Evolutionary conservation across 2,797 vertebrate species (phyloP).

Genomic region (Ceryle rudis): DNA sequence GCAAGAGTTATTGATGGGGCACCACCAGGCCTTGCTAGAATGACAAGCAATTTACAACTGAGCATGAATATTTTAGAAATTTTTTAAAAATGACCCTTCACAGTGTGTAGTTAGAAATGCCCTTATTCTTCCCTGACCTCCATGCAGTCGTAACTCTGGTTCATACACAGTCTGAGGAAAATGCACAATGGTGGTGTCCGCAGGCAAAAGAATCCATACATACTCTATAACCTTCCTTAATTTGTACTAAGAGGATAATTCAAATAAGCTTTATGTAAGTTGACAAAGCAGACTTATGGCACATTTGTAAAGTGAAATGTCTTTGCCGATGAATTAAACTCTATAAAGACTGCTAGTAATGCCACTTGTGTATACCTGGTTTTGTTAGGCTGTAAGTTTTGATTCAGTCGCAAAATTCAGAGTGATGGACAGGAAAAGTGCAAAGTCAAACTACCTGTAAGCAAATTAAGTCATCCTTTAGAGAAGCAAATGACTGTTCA

Average conservation of each 20-base stretch:
- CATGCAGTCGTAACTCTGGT: not conserved
- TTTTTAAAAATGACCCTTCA: not conserved
- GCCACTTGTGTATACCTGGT: not conserved
- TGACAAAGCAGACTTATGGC: not conserved
- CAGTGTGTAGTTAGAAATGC: not conserved
- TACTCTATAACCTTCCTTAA: not conserved
- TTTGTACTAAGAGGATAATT: not conserved
- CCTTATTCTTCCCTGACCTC: not conserved
- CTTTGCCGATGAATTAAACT: not conserved
- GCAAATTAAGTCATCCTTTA: constrained; percentile 22
- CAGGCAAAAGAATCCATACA: not conserved
- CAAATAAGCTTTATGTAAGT: not conserved
- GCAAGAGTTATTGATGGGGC: not conserved
- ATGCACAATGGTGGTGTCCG: not conserved
- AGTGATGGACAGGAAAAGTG: not conserved
- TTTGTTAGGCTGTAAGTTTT: not conserved
- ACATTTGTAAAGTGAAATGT: not conserved
- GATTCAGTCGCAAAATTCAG: not conserved
- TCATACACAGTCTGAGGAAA: not conserved
- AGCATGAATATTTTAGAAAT: not conserved
- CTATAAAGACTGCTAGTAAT: not conserved
- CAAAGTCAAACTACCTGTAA: not conserved
- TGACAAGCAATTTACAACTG: not conserved
- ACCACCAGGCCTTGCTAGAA: not conserved
- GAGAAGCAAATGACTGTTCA: not conserved